Conservation (phyloP, 1,140 invertebrate genomes). For the Drosophila tropicalis region DNA sequence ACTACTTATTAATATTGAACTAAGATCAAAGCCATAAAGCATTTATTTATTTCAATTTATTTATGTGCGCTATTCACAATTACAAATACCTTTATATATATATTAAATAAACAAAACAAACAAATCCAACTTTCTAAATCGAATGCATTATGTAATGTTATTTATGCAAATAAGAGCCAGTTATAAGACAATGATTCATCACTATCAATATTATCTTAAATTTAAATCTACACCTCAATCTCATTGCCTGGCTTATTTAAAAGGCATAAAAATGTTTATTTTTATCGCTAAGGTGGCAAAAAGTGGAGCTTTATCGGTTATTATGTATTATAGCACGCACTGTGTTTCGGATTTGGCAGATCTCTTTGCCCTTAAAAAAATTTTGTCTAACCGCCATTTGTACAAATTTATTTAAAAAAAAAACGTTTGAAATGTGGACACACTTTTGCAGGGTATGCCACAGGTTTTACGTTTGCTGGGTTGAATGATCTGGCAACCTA, state of each 20-base stretch:
- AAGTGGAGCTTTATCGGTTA: too few relatives aligned
- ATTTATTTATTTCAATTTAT: conserved; percentile 10
- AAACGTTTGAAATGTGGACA: too few relatives aligned
- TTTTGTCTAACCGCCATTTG: too few relatives aligned
- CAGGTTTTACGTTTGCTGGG: too few relatives aligned
- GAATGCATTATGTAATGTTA: conserved; percentile 2
- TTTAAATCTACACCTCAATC: background rate
- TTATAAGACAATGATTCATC: background rate
- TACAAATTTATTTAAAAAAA: too few relatives aligned
- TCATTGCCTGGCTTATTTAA: background rate
- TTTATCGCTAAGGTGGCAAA: too few relatives aligned
- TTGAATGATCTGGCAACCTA: too few relatives aligned
- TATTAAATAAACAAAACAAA: conserved; percentile 2
- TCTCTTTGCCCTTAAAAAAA: too few relatives aligned
- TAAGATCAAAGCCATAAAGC: background rate
- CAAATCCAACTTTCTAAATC: background rate
- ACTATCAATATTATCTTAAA: background rate
- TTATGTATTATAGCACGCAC: too few relatives aligned
- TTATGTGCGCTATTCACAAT: background rate
- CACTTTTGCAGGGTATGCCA: too few relatives aligned
- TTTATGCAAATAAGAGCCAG: background rate
- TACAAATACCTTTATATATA: background rate
- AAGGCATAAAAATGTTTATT: background rate
- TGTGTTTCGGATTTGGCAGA: too few relatives aligned
- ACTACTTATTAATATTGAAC: background rate